Percentiles rank a stretch among this genome's conserved stretches.
phyloP scores from a whole-genome alignment of 1,140 invertebrate species.

The Apocrypta bakeri region DNA sequence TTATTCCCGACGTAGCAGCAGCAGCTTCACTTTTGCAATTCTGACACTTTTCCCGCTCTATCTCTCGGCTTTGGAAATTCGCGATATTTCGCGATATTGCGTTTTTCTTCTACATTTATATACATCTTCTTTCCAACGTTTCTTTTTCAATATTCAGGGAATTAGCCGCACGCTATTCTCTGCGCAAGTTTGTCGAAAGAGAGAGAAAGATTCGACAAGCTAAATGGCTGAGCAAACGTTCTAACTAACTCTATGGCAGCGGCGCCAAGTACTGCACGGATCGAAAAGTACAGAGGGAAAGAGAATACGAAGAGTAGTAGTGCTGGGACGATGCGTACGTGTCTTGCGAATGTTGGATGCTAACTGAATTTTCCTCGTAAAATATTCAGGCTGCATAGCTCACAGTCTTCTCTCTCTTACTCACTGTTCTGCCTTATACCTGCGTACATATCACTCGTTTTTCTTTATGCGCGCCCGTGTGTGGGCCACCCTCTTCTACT shows the following conservation, averaged over 20 bases:
- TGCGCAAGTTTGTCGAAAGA: neutral
- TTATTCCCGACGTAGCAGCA: conserved; percentile 25
- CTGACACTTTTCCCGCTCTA: conserved; percentile 47
- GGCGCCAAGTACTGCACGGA: conserved; percentile 63
- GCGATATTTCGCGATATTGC: conserved; percentile 54
- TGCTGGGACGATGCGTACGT: conserved; percentile 63
- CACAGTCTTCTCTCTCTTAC: conserved; percentile 51
- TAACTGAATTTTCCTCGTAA: conserved; percentile 73
- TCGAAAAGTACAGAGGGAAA: conserved; percentile 45
- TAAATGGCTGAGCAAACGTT: conserved; percentile 72
- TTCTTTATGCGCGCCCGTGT: conserved; percentile 37
- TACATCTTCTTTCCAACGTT: conserved; percentile 22
- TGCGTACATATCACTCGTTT: conserved; percentile 67
- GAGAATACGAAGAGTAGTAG: conserved; percentile 45
- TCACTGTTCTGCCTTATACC: neutral
- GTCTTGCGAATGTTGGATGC: conserved; percentile 69
- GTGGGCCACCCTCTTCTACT: neutral
- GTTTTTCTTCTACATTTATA: conserved; percentile 24
- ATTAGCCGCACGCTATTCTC: conserved; percentile 3
- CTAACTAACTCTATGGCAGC: conserved; percentile 72
- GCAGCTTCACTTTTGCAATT: conserved; percentile 51
- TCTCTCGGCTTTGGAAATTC: conserved; percentile 48
- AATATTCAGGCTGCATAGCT: conserved; percentile 72
- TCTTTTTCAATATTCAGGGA: conserved; percentile 45
- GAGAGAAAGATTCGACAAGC: conserved; percentile 52